phyloP scores from a whole-genome alignment of 2,113 vertebrate genomes.

The Astur gentilis region DNA sequence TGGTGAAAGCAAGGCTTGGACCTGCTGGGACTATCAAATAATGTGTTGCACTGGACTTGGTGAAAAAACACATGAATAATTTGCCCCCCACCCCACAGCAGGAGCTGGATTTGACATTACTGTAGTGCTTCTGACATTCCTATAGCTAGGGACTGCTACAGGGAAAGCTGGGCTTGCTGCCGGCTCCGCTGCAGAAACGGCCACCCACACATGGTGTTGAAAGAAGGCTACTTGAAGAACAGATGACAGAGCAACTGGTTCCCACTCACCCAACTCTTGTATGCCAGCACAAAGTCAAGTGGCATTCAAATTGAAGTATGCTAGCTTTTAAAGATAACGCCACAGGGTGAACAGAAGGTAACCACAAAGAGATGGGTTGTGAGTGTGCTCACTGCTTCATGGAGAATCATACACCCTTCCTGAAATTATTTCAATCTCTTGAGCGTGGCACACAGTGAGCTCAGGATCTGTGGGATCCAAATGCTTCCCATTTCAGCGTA shows the following conservation, averaged over 20 bases:
- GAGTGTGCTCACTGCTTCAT: background rate
- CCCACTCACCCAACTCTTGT: background rate
- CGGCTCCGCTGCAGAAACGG: background rate
- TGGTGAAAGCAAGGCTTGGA: background rate
- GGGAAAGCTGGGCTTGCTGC: background rate
- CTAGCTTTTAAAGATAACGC: background rate
- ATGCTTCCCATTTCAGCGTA: background rate
- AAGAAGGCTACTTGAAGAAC: background rate
- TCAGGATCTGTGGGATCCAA: background rate
- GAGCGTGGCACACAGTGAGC: background rate
- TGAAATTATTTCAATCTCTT: background rate
- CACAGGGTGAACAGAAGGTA: background rate
- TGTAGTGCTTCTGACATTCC: background rate
- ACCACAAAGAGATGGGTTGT: background rate
- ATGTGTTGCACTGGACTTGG: rapidly evolving
- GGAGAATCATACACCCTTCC: background rate
- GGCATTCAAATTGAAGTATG: background rate
- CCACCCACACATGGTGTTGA: background rate
- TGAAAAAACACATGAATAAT: background rate
- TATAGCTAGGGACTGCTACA: background rate
- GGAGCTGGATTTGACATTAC: background rate
- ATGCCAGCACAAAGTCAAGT: background rate
- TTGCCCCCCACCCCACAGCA: background rate
- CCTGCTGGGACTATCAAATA: background rate
- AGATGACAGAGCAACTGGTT: background rate